Base-by-base conservation (phyloP, 2,113 vertebrate genomes). In the Nycticryphes semicollaris region DNA sequence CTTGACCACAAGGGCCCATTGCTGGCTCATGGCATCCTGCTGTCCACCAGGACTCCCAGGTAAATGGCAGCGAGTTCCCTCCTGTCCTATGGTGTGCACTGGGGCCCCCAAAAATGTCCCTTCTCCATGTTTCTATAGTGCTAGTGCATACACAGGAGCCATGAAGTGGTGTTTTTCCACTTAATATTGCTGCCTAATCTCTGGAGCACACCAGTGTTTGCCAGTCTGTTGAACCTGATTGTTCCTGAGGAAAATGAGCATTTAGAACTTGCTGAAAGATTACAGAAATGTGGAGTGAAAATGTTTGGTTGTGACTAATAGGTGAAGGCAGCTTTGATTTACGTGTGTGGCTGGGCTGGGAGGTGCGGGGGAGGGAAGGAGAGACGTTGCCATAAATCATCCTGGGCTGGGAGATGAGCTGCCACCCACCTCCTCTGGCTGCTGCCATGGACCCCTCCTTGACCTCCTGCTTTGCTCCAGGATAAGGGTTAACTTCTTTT, bases 221-320 rank as follows among this genome's bases (percentile, higher is more conserved):
- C 82, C 62, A 64, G 31, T 72, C 78, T 83, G 67, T 85, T 79
- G 82, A 72, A 90, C 39, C 57, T 66, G 53, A 79, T 91, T 89
- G 47, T 70, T 94, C 75, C 73, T 72, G 84, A 95, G 89, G 64
- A 93, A 59, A 75, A 75, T 6, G 37, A 66, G 47, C 51, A 12
- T 87, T 89, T 89, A 84, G 81, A 92, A 53, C 51, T 77, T 77
- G 28, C 80, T 89, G 87, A 68, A 84, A 89, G 69, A 51, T 78
- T 33, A 48, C 30, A 51, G 84, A 53, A 86, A 90, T 82, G 45
- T 13, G 7, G 54, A 77, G 85, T 62, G 78, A 73, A 59, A 70
- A 81, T 14, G 15, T 8, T 72, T 6, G 6, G 23, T 62, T 91
- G 79, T 95, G 75, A 88, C 75, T 90, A 66, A 93, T 69, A 28